Conservation (phyloP, 2,113 vertebrate species). For the Platysternon megacephalum region DNA sequence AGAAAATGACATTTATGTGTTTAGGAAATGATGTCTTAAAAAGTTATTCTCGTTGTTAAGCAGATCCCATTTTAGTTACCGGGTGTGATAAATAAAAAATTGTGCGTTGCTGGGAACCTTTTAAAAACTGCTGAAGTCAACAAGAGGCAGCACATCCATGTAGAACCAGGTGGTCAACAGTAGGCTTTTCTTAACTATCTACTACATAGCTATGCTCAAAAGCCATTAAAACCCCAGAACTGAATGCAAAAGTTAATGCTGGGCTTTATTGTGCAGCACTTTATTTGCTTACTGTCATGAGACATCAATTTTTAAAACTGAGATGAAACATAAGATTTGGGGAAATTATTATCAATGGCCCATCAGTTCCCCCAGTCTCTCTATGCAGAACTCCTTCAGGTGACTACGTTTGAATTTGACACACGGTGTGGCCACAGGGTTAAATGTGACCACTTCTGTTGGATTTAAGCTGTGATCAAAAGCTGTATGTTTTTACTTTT, state of each 20-base stretch:
- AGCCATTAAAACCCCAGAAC: not conserved
- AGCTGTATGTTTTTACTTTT: not conserved
- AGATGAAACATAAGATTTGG: not conserved
- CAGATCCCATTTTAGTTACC: constrained; percentile 52
- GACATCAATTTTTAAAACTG: not conserved
- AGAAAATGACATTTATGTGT: constrained; percentile 54
- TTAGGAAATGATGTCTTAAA: constrained; percentile 55
- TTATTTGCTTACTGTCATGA: not conserved
- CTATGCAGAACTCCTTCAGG: not conserved
- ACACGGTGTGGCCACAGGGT: not conserved
- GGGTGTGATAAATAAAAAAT: constrained; percentile 46
- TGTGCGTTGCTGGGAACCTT: constrained; percentile 25
- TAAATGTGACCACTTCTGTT: not conserved
- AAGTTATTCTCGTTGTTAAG: constrained; percentile 26
- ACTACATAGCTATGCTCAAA: constrained; percentile 5
- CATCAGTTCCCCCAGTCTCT: not conserved
- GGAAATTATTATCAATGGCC: rapidly evolving
- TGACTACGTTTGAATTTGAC: not conserved
- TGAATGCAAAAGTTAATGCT: not conserved
- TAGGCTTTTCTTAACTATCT: not conserved
- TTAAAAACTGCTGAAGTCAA: constrained; percentile 51
- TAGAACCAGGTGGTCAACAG: not conserved
- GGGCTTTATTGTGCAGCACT: not conserved
- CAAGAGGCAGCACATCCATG: not conserved
- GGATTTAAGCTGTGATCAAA: not conserved